A percentile compares a stretch with the other conserved stretches of the same genome.
Conservation (phyloP, 1,140 invertebrate genomes). For the Notospermus geniculatus region DNA sequence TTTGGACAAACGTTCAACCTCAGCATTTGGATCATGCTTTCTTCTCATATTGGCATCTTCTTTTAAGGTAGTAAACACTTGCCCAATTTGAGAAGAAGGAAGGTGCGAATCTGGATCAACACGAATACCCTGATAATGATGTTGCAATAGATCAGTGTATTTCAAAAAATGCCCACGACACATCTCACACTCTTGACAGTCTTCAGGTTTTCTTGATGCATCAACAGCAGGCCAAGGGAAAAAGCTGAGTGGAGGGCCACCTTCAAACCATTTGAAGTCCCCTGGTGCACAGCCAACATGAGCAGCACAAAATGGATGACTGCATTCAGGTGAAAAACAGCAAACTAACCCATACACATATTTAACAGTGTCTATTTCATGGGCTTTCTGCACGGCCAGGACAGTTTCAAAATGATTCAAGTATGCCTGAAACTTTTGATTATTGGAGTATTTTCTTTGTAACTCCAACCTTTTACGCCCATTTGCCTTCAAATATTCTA, state of each 20-base stretch:
- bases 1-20: no score
- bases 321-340: constrained; percentile 1
- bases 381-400: background rate
- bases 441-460: background rate
- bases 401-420: background rate
- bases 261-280: constrained; percentile 6
- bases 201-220: background rate
- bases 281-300: background rate
- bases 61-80: background rate
- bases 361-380: constrained; percentile 1
- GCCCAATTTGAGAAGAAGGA: background rate
- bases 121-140: background rate
- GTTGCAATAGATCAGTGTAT: constrained; percentile 8
- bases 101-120: background rate
- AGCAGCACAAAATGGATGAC: background rate
- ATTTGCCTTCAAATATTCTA: constrained; percentile 6
- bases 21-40: background rate
- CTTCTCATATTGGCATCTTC: background rate
- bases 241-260: background rate
- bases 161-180: constrained; percentile 8
- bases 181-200: background rate
- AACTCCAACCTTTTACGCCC: background rate
- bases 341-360: constrained; percentile 3
- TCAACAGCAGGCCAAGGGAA: constrained; percentile 4
- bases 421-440: background rate